Evolutionary conservation across 2,113 vertebrate genomes (phyloP), one percentile per base, ranked within the genome.

Genomic region (Neodontobutis hainanensis): DNA sequence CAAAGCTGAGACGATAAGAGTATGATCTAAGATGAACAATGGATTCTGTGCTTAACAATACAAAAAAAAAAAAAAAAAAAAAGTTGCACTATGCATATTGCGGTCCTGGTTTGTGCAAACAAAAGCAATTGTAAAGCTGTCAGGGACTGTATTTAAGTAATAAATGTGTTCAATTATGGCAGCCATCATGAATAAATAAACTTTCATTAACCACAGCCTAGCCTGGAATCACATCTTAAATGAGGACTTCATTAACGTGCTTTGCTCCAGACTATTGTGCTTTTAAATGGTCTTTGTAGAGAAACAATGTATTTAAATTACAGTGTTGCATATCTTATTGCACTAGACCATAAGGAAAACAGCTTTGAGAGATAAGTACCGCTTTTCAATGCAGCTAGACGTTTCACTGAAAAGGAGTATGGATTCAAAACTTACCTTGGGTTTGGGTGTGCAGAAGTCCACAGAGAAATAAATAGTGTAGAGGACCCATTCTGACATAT

Each of bases 401-500:
- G 48, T 60, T 75, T 38, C 11, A 70, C 7, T 53, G 51, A 38
- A 45, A 3, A 38, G 36, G 0, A 32, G 43, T 2, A 9, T 43
- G 6, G 53, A 47, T 42, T 10, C 6, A 42, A 3, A 78, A 86
- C 91, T 89, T 82, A 92, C 91, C 91, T 47, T 83, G 16, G 75
- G 71, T 76, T 61, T 84, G 80, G 78, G 77, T 79, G 87, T 59
- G 76, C 38, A 92, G 79, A 82, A 92, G 86, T 90, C 91, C 91
- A 85, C 86, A 92, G 81, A 92, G 86, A 83, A 90, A 85, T 48
- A 91, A 61, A 88, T 87, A 89, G 45, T 85, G 89, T 87, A 91
- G 85, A 72, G 89, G 87, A 90, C 81, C 88, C 91, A 92, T 92
- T 79, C 86, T 92, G 90, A 88, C 89, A 90, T 90, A 88, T 89